Conservation (phyloP, 2,113 vertebrate species). For the Ameiurus melas region DNA sequence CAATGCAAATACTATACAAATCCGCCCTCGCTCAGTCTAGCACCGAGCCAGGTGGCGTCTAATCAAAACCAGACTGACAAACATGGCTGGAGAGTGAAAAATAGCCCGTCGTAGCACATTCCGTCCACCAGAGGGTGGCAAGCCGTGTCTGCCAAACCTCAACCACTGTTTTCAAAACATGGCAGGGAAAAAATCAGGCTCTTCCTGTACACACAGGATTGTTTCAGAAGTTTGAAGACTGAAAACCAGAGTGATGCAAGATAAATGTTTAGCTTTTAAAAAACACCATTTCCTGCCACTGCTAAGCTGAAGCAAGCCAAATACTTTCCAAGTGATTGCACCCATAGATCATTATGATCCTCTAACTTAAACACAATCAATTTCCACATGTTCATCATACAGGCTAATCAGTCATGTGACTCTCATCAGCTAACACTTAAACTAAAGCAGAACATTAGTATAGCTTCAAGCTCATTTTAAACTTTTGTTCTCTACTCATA, state of each 20-base stretch:
- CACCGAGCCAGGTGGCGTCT: conserved; percentile 65
- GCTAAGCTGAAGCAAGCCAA: background rate
- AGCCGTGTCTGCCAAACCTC: conserved; percentile 47
- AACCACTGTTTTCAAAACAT: conserved; percentile 44
- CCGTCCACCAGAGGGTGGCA: conserved; percentile 71
- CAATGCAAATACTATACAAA: conserved; percentile 64
- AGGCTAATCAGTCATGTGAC: conserved; percentile 2
- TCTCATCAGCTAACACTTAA: background rate
- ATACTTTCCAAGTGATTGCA: background rate
- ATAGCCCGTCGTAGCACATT: conserved; percentile 69
- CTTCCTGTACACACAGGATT: conserved; percentile 39
- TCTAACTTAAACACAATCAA: background rate
- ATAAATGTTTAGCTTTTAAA: conserved; percentile 27
- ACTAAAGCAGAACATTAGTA: background rate
- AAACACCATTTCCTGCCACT: background rate
- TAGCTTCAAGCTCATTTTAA: background rate
- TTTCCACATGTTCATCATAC: background rate
- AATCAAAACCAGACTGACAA: conserved; percentile 74
- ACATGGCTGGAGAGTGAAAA: conserved; percentile 52
- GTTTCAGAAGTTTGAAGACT: conserved; percentile 33
- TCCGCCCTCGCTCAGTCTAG: conserved; percentile 64
- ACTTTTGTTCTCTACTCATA: conserved; percentile 7
- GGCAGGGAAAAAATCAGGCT: conserved; percentile 28
- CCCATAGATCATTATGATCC: background rate
- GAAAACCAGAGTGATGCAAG: conserved; percentile 20